These are phyloP conservation scores for Phylloscopus whistleri DNA, from an alignment of 2,113 vertebrate genomes.

Conservation along the genomic window DNA sequence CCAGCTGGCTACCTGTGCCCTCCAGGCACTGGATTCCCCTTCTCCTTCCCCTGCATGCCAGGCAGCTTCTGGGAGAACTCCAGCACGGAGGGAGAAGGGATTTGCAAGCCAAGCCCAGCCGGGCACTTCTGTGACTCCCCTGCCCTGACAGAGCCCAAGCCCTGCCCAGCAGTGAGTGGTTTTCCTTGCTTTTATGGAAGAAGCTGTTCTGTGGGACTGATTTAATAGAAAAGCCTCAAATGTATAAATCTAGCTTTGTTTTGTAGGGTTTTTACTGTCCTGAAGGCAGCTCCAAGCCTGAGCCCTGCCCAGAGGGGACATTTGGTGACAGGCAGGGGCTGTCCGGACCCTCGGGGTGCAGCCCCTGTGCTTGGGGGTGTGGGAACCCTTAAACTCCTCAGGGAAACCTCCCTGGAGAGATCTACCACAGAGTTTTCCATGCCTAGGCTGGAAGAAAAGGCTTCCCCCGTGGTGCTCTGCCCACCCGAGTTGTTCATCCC, in stretches of 20 bases:
- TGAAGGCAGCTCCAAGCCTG: slow-evolving; percentile 70
- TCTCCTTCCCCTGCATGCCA: slow-evolving; percentile 78
- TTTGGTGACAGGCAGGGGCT: slow-evolving; percentile 72
- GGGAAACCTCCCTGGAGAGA: too few relatives aligned
- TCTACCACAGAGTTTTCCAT: too few relatives aligned
- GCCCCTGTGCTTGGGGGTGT: slow-evolving; percentile 69
- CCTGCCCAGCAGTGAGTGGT: slow-evolving; percentile 78
- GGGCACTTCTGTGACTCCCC: slow-evolving; percentile 77
- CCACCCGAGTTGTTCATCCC: too few relatives aligned
- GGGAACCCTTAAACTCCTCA: too few relatives aligned
- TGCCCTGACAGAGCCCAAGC: slow-evolving; percentile 72
- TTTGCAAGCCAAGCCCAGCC: slow-evolving; percentile 75
- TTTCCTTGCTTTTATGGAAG: neutral
- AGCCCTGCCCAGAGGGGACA: slow-evolving; percentile 82
- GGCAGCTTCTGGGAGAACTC: slow-evolving; percentile 80
- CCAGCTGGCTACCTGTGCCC: slow-evolving; percentile 84
- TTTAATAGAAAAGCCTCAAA: neutral
- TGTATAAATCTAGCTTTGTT: neutral
- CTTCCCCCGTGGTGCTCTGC: too few relatives aligned
- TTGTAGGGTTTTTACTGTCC: slow-evolving; percentile 81
- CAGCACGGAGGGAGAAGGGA: slow-evolving; percentile 55
- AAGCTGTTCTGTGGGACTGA: fast-evolving
- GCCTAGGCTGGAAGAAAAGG: too few relatives aligned
- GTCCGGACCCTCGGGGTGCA: slow-evolving; percentile 65
- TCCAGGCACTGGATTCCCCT: slow-evolving; percentile 78